A percentile compares a stretch with the other conserved stretches of the same genome.
Evolutionary conservation across 2,113 vertebrate genomes (phyloP).

Genomic region (Heliornis fulica): DNA sequence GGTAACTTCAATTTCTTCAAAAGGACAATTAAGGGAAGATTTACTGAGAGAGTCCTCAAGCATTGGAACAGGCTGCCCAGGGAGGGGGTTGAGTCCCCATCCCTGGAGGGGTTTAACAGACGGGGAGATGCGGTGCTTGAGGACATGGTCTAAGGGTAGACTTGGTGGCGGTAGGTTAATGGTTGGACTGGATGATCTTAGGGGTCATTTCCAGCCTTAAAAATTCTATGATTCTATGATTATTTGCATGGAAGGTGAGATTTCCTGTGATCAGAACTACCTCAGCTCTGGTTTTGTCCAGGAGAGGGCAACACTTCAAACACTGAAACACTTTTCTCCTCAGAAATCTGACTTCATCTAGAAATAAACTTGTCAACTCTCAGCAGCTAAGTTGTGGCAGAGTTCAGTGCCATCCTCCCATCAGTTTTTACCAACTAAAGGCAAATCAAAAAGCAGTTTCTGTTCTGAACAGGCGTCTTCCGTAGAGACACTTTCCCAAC

Average conservation of each 20-base stretch:
- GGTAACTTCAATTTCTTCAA: not conserved
- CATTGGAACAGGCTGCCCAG: too few species aligned
- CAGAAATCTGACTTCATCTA: not conserved
- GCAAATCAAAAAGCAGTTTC: not conserved
- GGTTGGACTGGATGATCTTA: too few species aligned
- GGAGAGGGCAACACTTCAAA: constrained; percentile 9
- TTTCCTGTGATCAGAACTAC: not conserved
- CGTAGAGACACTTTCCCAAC: not conserved
- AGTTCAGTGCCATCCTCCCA: not conserved
- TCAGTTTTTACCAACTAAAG: not conserved
- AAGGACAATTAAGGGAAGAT: not conserved
- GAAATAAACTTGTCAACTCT: not conserved
- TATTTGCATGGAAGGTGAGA: not conserved
- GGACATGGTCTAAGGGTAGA: too few species aligned
- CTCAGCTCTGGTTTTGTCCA: not conserved
- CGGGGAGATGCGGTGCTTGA: too few species aligned
- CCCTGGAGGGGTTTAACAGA: too few species aligned
- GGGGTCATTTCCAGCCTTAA: too few species aligned
- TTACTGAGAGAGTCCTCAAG: too few species aligned
- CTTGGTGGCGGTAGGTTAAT: too few species aligned
- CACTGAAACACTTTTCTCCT: not conserved
- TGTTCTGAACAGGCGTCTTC: not conserved
- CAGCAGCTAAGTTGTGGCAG: not conserved
- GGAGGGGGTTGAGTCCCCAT: too few species aligned
- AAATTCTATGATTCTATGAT: too few species aligned